Base-by-base conservation (phyloP, 1,140 invertebrate genomes). In the Musca domestica region DNA sequence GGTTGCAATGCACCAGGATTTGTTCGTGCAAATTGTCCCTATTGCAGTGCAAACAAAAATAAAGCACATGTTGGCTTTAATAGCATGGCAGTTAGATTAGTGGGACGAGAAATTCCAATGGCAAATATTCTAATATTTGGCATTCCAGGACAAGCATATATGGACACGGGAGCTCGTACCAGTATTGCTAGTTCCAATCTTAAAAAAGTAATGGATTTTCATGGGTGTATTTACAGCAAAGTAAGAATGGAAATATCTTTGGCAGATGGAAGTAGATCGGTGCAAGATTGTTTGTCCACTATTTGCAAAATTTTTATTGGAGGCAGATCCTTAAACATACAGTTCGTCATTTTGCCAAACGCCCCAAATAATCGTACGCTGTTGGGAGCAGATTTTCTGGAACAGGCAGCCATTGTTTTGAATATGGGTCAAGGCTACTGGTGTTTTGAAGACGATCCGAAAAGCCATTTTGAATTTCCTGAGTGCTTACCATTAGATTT, bases 341-440 rank as follows among this genome's bases (percentile, higher is more conserved):
- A 61, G n/a, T 70, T 70, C 19, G 10, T 67, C 3, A 41, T 58
- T 47, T 27, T 70, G 22, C 69, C 69, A 1, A 46, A 52, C 14
- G 54, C 51, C n/a, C 34, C 23, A 4, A 48, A 47, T 12, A 70
- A 68, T 23, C 17, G 63, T 7, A 71, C 67, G 3, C 49, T 71
- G 27, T 17, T 71, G 3, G 70, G 70, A 17, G 20, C 34, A 41
- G 67, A 69, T 63, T 71, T 71, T 49, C 2, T 71, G 14, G 54
- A 64, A 66, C 20, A 65, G 19, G n/a, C 47, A 6, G 67, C 61
- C 4, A 65, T 71, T 14, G 27, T 71, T 9, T 14, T 71, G 15
- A 30, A 71, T 46, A 14, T 67, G 15, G 61, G 23, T 23, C 67
- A 69, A 51, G 19, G 64, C 6, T 15, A 9, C 9, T 71, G 69